Evolutionary conservation across 1,140 invertebrate genomes (phyloP), one percentile per base, ranked within the genome.

Genomic region (Euwallacea similis): DNA sequence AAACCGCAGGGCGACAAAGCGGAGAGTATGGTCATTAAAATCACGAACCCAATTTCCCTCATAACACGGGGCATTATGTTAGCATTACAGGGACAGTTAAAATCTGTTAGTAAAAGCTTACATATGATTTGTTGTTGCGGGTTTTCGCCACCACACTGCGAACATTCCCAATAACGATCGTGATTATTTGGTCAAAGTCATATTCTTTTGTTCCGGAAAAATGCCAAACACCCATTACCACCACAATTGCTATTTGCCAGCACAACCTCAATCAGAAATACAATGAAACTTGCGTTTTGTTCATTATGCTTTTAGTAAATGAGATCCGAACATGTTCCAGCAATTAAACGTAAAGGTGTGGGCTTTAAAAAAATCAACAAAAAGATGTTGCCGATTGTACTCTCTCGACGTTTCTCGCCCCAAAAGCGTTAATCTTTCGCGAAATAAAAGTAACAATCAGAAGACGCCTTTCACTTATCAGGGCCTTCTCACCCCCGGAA

Each of bases 61-160:
- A 76, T 78, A 80, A 78, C 76, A 74, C 76, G 74, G 72, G 74
- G 79, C 77, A 79, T 80, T 80, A 80, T 79, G 79, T 80, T 79
- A 79, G 79, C 79, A 79, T 80, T 80, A 80, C 76, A 74, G 67
- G 75, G 79, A 78, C 79, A 79, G 78, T 80, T 80, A 80, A 80
- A 80, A 80, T 80, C 79, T 80, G 79, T 80, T 80, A 80, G 78
- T 76, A 78, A 78, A 80, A 78, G 79, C 78, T 80, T 80, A 80
- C 74, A 78, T 76, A 80, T 80, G 79, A 80, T 80, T 80, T 80
- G 79, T 80, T 79, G 72, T 79, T 80, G 79, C 79, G 79, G 79
- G 75, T 79, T 72, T 79, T 79, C 72, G 72, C 75, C 65, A 75
- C 77, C 79, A 75, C 79, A 79, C 76, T 77, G 76, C 66, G 64